Conservation (phyloP, 2,113 vertebrate species). For the Passer domesticus region DNA sequence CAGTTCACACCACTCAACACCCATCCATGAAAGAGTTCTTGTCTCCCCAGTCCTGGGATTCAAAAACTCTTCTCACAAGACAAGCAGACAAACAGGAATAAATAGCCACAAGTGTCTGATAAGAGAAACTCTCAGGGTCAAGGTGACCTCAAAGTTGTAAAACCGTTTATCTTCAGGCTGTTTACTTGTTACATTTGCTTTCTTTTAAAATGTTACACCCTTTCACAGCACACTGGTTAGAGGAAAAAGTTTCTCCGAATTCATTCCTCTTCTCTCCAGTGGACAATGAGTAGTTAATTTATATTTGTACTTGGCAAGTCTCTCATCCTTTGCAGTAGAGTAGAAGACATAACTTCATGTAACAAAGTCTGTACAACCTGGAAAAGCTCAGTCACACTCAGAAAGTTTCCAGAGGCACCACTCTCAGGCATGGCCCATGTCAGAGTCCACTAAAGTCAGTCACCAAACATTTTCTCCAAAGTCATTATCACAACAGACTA, state of each 20-base stretch:
- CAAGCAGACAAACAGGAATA: neutral
- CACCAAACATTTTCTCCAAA: neutral
- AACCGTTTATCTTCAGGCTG: neutral
- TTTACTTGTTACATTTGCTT: neutral
- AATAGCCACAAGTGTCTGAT: neutral
- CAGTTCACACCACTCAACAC: neutral
- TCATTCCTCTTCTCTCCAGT: neutral
- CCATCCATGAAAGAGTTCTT: neutral
- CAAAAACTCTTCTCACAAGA: neutral
- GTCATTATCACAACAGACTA: neutral
- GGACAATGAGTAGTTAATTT: neutral
- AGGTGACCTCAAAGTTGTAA: neutral
- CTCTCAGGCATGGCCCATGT: accelerated
- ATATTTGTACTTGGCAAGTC: neutral
- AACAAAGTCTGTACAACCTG: neutral
- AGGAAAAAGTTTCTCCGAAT: neutral
- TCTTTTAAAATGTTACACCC: neutral
- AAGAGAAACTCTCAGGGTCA: neutral
- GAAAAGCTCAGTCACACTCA: neutral
- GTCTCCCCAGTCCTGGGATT: neutral
- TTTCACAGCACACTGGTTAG: neutral
- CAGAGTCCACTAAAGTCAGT: neutral
- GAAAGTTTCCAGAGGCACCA: neutral
- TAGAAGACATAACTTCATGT: neutral
- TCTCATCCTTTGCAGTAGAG: neutral